Evolutionary conservation across 2,797 vertebrate species (phyloP).

Genomic region (Acanthis flammea): DNA sequence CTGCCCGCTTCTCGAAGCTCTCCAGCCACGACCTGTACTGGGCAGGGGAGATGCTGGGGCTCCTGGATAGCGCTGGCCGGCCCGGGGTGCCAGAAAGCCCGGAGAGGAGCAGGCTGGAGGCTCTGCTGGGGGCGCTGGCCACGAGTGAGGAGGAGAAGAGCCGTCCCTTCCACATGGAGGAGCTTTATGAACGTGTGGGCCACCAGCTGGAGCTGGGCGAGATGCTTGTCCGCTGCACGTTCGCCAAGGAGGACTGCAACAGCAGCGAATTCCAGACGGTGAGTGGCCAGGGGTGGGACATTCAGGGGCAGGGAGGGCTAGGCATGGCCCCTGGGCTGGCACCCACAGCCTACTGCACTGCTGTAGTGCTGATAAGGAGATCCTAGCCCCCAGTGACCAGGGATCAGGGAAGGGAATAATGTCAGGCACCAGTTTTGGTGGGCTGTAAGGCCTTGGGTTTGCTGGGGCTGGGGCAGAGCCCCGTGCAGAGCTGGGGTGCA

Average conservation of each 20-base stretch:
- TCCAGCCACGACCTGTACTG: constrained; percentile 53
- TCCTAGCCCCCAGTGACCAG: fast-evolving
- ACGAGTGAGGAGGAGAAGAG: neutral
- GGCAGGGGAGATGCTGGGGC: constrained; percentile 63
- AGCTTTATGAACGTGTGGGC: constrained; percentile 26
- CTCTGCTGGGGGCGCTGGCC: neutral
- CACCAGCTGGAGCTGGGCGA: constrained; percentile 34
- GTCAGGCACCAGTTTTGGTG: neutral
- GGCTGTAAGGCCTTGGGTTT: neutral
- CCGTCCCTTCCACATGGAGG: constrained; percentile 24
- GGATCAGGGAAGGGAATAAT: neutral
- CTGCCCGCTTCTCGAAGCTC: constrained; percentile 23
- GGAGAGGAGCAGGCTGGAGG: neutral
- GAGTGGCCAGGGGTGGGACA: neutral
- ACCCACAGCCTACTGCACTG: neutral
- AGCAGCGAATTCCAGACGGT: constrained; percentile 55
- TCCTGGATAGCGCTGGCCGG: neutral
- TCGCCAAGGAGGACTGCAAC: neutral
- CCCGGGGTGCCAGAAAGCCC: neutral
- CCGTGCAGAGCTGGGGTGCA: fast-evolving
- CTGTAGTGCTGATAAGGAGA: neutral
- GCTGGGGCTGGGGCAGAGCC: neutral
- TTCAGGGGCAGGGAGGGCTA: neutral
- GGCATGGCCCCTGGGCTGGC: neutral
- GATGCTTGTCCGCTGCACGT: constrained; percentile 59